Evolutionary conservation across 2,113 vertebrate species (phyloP), one percentile per base, ranked within the genome.

Genomic region (Aegotheles bennettii): DNA sequence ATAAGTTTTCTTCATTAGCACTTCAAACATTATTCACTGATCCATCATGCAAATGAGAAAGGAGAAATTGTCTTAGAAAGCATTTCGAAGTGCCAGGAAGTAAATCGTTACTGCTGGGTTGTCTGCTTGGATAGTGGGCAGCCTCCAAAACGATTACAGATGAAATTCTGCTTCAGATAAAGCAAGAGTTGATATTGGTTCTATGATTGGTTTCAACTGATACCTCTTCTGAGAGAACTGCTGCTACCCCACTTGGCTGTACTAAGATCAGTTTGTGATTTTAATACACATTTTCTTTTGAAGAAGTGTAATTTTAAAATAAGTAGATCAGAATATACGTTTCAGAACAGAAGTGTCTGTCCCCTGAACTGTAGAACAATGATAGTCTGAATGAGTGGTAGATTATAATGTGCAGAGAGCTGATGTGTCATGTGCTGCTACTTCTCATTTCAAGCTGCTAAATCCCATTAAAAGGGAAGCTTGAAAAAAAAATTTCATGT

Each of bases 401-500:
- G 68, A 63, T 38, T 42, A n/a, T 40, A 92, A 40, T 26, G 51
- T 10, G 43, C 60, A 78, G 54, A 38, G 57, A 56, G 42, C 42
- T 2, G 3, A 61, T 65, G 47, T 13, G 23, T 90, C 79, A 43
- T 7, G 1, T 45, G 45, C 28, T 70, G 43, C 64, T 60, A 18
- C 36, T 91, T 93, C 51, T 70, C 48, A 2, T 87, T 91, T 95
- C 64, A 89, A 90, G 82, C 75, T 86, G 76, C 75, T 92, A 86
- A 88, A 93, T 86, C 64, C 67, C 81, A 71, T 92, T 73, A 89
- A 81, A 87, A 74, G 5, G 21, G 67, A 84, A 93, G 48, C 18
- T 86, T 35, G 89, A 56, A 81, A 60, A 81, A 60, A 12, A 84
- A 57, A 76, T 78, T 51, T 59, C 10, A 8, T 80, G 8, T 86